Evolutionary conservation across 2,888 invertebrate genomes (phyloP), one percentile per base, ranked within the genome.

Genomic region (Hipparchia sbordonii): DNA sequence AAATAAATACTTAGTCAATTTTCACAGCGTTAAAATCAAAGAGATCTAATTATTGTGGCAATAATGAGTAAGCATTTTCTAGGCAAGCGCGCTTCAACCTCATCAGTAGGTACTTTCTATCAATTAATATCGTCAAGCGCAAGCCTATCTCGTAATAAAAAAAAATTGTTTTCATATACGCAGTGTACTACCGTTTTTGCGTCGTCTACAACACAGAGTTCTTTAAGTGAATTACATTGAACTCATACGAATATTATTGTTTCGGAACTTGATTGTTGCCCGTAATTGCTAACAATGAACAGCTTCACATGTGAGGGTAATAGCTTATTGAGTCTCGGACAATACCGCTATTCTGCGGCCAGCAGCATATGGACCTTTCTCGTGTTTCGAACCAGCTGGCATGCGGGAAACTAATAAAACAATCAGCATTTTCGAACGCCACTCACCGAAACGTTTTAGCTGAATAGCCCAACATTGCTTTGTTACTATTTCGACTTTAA

Each of bases 321-420:
- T 77, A 75, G 76, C 68, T 74, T 77, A 80, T 82, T 82, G 77
- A 81, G 75, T 70, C 73, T 77, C 74, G 74, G 77, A 83, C 82
- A 84, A 82, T 80, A 78, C 79, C 76, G 80, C 78, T 80, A 79
- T 82, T 80, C 81, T 81, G 78, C 77, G 78, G 71, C 70, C 73
- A 74, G 77, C 82, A 80, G 76, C 83, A 82, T 81, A 77, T 82
- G 81, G 79, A 75, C 63, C 74, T 76, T 77, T 79, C 82, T 82
- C 82, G 77, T 76, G 76, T 83, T 83, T 79, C 66, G 75, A 67
- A 77, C 79, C 82, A 81, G 80, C 81, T 80, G 81, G 81, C 78
- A 73, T 73, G 77, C 77, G 77, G 78, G 77, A 69, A 77, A 78
- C 76, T 72, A 79, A 82, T 80, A 79, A 81, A 80, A 81, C 78